Base-by-base conservation (phyloP, 92 coral and sea anemone species). In the Ricordea florida region DNA sequence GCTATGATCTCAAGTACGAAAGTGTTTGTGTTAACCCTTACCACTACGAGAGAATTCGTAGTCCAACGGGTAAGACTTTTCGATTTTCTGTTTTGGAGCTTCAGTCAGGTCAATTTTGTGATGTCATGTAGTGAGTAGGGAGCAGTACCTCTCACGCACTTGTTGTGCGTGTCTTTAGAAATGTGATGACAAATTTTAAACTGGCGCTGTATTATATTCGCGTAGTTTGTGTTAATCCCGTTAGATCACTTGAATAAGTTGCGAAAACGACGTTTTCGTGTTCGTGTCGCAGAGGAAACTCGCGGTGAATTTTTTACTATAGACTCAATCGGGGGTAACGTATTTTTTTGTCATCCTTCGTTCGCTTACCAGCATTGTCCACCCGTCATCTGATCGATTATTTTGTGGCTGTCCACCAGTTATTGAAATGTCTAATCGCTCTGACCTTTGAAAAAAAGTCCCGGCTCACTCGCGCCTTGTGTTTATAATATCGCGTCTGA, bases 21-120 rank as follows among this genome's bases (percentile, higher is more conserved):
- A 96, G 97, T 74, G 99, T 96, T 23, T 96, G 99, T 64, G 99
- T 96, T 49, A 96, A 96, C 57, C 99, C 99, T 41, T 96, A 96
- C 72, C 99, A 96, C 59, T 96, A 96, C 76, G 99, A 96, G 57
- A 72, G 99, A 59, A 96, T 96, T 56, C 93, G 99, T 27, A 96
- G 97, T 31, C 97, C 97, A 18, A 70, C 97, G 61, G 97, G 97
- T 91, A 66, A 84, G 93, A 49, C 34, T n/a, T n/a, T n/a, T n/a
- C n/a, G n/a, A n/a, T 23, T 50, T 36, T 35, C 11, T 2, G 37
- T 53, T n/a, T 8, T 22, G 62, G 18, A 35, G 32, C 14, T 27
- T 70, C 21, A 17, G 53, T 28, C 56, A 55, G 49, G 77, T 70
- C 77, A 70, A 53, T 53, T 18, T 63, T 69, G 77, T 70, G 77